These are phyloP conservation scores for Anoplophora glabripennis DNA, from an alignment of 1,140 invertebrate species.

Conservation along the genomic window DNA sequence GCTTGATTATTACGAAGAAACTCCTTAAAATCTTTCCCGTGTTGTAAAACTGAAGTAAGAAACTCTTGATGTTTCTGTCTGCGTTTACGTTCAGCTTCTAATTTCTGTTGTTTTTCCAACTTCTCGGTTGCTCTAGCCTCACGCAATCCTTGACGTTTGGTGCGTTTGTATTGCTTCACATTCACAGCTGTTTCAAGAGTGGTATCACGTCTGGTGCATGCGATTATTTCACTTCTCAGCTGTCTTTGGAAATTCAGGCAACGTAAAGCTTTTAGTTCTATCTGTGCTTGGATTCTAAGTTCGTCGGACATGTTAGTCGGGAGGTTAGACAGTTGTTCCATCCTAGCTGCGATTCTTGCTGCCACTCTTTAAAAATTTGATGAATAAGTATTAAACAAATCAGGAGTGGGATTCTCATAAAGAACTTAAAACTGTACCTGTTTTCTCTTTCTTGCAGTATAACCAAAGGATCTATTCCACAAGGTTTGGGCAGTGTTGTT, in stretches of 20 bases:
- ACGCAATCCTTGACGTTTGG: conserved; percentile 90
- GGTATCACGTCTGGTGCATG: conserved; percentile 89
- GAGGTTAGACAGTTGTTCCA: conserved; percentile 73
- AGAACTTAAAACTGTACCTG: too few relatives aligned
- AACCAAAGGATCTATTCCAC: conserved; percentile 89
- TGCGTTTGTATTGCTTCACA: conserved; percentile 94
- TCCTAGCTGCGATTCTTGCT: conserved; percentile 76
- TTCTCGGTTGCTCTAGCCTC: conserved; percentile 98
- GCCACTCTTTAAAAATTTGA: too few relatives aligned
- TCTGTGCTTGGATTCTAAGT: conserved; percentile 87
- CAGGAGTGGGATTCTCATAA: too few relatives aligned
- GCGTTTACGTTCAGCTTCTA: conserved; percentile 95
- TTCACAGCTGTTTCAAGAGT: conserved; percentile 96
- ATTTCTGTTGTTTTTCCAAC: conserved; percentile 96
- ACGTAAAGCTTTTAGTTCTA: conserved; percentile 88
- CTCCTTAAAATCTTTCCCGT: conserved; percentile 97
- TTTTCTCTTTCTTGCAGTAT: conserved; percentile 95
- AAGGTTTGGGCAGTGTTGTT: conserved; percentile 85
- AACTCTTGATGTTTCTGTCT: conserved; percentile 97
- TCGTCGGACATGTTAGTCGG: conserved; percentile 93
- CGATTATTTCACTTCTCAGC: conserved; percentile 77
- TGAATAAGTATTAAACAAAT: too few relatives aligned
- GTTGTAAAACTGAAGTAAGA: conserved; percentile 89
- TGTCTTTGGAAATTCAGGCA: conserved; percentile 95
- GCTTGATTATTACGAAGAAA: conserved; percentile 75